Conservation (phyloP, 2,888 invertebrate genomes). For the Arrhopalites spinosus region DNA sequence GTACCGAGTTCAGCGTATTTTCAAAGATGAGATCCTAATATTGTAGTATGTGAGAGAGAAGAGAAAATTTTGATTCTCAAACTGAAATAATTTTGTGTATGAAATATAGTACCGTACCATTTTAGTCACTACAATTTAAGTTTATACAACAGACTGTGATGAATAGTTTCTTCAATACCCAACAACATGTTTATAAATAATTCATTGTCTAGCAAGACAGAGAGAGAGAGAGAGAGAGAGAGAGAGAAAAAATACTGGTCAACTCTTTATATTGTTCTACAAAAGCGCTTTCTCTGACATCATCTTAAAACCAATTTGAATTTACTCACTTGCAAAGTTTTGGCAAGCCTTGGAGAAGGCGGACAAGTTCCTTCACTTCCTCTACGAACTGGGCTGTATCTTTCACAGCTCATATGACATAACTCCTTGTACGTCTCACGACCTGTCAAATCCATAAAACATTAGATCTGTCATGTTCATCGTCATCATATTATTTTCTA, state of each 20-base stretch:
- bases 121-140: no score
- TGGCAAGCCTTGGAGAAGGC: slow-evolving; percentile 55
- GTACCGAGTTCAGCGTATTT: no score
- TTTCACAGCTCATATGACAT: slow-evolving; percentile 67
- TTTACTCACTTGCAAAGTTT: slow-evolving; percentile 52
- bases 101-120: no score
- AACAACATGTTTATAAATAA: not conserved
- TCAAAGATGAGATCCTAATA: no score
- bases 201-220: not conserved
- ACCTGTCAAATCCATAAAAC: slow-evolving; percentile 57
- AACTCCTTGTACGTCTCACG: slow-evolving; percentile 67
- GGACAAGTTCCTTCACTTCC: slow-evolving; percentile 74
- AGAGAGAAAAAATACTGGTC: no score
- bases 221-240: no score
- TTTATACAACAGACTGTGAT: no score
- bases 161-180: no score
- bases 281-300: not conserved
- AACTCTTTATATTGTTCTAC: not conserved
- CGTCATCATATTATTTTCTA: not conserved
- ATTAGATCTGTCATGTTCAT: not conserved
- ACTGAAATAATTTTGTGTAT: no score
- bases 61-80: no score
- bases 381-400: slow-evolving; percentile 88
- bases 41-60: no score
- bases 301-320: not conserved